Evolutionary conservation across 1,140 invertebrate genomes (phyloP), one percentile per base, ranked within the genome.

Genomic region (Frieseomelitta varia): DNA sequence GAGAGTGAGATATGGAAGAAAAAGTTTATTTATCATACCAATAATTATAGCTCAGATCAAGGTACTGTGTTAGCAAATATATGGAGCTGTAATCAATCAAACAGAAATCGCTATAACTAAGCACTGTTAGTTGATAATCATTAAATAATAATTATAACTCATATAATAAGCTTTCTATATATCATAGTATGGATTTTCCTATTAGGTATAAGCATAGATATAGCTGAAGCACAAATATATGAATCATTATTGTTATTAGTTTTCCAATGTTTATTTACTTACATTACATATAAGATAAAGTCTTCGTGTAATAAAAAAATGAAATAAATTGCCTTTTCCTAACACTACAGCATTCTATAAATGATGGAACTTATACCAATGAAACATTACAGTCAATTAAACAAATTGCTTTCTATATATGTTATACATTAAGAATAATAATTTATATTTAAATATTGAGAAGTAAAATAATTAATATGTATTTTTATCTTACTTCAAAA

Each of bases 271-370:
- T 83, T 83, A 78, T 80, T 80, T 58, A 73, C 14, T 74, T 73
- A 81, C 61, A 81, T 39, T 61, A 71, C 39, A 73, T 65, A 65
- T 65, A 65, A 65, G 58, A 55, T 84, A 30, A 51, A 80, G 30
- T 84, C 30, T 47, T 71, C 24, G 30, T 27, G 39, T 82, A 82
- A 15, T 69, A 24, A 68, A n/a, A 76, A 82, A 76, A 82, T 68
- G 24, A 77, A 77, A 82, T 67, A 51, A 67, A 55, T 76, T 34
- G 58, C 47, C 17, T n/a, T 72, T 12, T 77, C 14, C 2, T 17
- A 82, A 63, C 6, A 27, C n/a, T 39, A 80, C 17, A 58, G 21
- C n/a, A 39, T 75, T 56, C 27, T 27, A 12, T n/a, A 21, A n/a
- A 24, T 67, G 19, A 51, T 53, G 21, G n/a, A 56, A 56, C 34